A percentile compares a stretch with the other conserved stretches of the same genome.
These are phyloP conservation scores for Choristoneura fumiferana DNA, from an alignment of 1,140 invertebrate genomes.

Conservation along the genomic window DNA sequence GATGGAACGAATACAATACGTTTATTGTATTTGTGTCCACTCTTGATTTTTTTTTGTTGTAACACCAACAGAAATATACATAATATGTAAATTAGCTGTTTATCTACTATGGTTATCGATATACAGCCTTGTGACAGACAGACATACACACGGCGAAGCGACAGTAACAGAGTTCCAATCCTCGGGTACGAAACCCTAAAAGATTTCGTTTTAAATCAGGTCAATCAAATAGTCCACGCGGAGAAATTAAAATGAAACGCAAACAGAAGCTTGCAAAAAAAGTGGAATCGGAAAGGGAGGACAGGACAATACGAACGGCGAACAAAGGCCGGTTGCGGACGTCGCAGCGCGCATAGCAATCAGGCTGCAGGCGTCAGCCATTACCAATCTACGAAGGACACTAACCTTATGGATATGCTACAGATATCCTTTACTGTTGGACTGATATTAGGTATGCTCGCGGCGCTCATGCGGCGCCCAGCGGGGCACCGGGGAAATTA, in stretches of 20 bases:
- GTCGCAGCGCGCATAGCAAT: conserved; percentile 64
- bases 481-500: background rate
- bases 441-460: background rate
- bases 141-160: too few species aligned
- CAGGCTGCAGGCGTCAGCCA: conserved; percentile 29
- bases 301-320: conserved; percentile 55
- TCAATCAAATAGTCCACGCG: conserved; percentile 7
- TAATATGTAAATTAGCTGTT: too few species aligned
- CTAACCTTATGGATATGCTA: conserved; percentile 16
- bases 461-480: background rate
- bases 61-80: too few species aligned
- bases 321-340: conserved; percentile 55
- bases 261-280: conserved; percentile 48
- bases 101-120: too few species aligned
- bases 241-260: conserved; percentile 26
- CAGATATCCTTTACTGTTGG: conserved; percentile 5
- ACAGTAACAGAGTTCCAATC: too few species aligned
- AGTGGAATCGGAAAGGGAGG: conserved; percentile 53
- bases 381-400: conserved; percentile 32
- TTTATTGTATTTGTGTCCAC: too few species aligned
- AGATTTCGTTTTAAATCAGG: too few species aligned
- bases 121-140: too few species aligned
- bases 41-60: too few species aligned
- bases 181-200: too few species aligned
- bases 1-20: too few species aligned